phyloP scores from a whole-genome alignment of 2,113 vertebrate species.

The Rhinogobius similis region DNA sequence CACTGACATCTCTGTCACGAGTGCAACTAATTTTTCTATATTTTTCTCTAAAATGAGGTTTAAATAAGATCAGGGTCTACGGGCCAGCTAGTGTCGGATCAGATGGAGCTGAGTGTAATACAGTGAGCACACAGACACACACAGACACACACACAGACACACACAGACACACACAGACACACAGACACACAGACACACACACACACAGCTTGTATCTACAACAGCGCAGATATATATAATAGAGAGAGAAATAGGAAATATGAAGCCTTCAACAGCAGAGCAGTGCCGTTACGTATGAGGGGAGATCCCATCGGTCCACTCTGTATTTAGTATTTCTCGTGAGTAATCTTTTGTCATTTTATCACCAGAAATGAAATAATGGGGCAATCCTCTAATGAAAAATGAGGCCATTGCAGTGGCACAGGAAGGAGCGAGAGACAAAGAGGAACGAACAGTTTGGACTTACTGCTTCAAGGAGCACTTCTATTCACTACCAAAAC shows the following conservation, averaged over 20 bases:
- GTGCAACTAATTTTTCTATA: conserved; percentile 50
- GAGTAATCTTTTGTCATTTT: conserved; percentile 80
- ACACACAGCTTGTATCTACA: conserved; percentile 59
- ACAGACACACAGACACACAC: no score
- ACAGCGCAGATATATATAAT: conserved; percentile 68
- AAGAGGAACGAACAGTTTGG: conserved; percentile 38
- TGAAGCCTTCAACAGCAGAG: conserved; percentile 66
- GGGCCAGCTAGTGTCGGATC: conserved; percentile 66
- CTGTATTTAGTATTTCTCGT: conserved; percentile 76
- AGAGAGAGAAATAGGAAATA: conserved; percentile 75
- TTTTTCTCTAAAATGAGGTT: conserved; percentile 39
- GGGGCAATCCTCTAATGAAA: conserved; percentile 74
- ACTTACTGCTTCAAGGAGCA: conserved; percentile 49
- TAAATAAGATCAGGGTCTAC: conserved; percentile 29
- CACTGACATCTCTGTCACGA: conserved; percentile 51
- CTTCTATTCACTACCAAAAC: conserved; percentile 13
- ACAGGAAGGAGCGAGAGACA: conserved; percentile 59
- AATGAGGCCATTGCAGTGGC: conserved; percentile 57
- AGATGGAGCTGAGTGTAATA: conserved; percentile 61
- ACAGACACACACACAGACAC: no score
- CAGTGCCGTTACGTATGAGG: conserved; percentile 70
- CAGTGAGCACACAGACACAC: conserved; percentile 15
- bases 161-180: no score
- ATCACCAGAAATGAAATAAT: conserved; percentile 77
- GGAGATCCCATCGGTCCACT: conserved; percentile 72